phyloP scores from a whole-genome alignment of 2,797 vertebrate species.

The Chloroceryle inda region DNA sequence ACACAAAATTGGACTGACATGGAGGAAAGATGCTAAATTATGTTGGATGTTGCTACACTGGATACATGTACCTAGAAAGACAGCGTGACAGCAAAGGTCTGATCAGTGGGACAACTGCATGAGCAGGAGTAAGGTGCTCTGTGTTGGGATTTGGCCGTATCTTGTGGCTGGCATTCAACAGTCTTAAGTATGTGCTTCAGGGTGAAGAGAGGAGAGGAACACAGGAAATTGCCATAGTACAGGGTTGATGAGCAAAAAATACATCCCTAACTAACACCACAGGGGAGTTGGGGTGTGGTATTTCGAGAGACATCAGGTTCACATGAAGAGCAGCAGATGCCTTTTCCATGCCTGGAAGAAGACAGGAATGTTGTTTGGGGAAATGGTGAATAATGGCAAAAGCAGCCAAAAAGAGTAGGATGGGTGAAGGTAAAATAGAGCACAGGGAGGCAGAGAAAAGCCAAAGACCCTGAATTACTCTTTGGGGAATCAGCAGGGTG shows the following conservation, averaged over 20 bases:
- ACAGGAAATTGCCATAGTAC: background rate
- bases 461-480: background rate
- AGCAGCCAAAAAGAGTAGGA: background rate
- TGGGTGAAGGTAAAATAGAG: background rate
- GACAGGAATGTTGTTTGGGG: background rate
- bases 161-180: background rate
- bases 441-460: background rate
- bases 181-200: background rate
- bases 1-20: background rate
- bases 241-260: background rate
- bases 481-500: background rate
- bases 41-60: background rate
- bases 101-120: background rate
- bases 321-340: slow-evolving; percentile 30
- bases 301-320: background rate
- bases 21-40: background rate
- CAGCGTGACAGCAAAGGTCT: background rate
- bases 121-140: background rate
- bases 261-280: background rate
- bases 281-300: background rate
- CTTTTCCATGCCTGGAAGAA: slow-evolving; percentile 28
- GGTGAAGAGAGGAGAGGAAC: background rate
- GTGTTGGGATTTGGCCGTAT: background rate
- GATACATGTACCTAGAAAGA: background rate
- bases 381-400: slow-evolving; percentile 1